Evolutionary conservation across 2,888 invertebrate genomes (phyloP).

Genomic region (Tethea ocularis): DNA sequence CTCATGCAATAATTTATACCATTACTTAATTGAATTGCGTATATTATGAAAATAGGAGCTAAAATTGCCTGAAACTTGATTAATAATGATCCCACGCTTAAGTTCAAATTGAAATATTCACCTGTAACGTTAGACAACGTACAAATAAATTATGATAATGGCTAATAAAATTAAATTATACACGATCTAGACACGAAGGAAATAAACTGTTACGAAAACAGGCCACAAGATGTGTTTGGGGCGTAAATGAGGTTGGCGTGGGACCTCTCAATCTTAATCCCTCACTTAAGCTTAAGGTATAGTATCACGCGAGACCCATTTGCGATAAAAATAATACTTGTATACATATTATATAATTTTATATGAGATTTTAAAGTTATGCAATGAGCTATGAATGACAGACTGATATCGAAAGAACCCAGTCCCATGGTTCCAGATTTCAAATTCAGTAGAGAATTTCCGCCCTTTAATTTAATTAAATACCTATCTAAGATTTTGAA

Average conservation of each 20-base stretch:
- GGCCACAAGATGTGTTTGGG: conserved; percentile 15
- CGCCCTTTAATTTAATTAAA: not conserved
- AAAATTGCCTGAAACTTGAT: not conserved
- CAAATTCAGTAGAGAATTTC: conserved; percentile 11
- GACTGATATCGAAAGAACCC: too few relatives aligned
- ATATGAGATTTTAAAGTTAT: not conserved
- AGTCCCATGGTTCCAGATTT: too few relatives aligned
- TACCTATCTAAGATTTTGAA: not conserved
- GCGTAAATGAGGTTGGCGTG: conserved; percentile 41
- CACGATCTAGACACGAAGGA: conserved; percentile 9
- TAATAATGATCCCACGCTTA: not conserved
- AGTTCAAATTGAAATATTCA: not conserved
- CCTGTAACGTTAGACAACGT: not conserved
- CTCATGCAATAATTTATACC: too few relatives aligned
- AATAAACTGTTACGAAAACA: conserved; percentile 9
- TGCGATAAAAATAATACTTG: conserved; percentile 17
- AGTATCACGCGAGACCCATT: conserved; percentile 40
- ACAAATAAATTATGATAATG: not conserved
- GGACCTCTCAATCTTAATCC: conserved; percentile 45
- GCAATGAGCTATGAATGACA: not conserved
- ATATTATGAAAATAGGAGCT: not conserved
- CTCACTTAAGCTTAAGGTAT: conserved; percentile 33
- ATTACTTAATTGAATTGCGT: too few relatives aligned
- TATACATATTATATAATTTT: conserved; percentile 6
- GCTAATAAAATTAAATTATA: conserved; percentile 12